These are phyloP conservation scores for Tadarida brasiliensis DNA, from an alignment of 2,797 vertebrate genomes.

Conservation along the genomic window DNA sequence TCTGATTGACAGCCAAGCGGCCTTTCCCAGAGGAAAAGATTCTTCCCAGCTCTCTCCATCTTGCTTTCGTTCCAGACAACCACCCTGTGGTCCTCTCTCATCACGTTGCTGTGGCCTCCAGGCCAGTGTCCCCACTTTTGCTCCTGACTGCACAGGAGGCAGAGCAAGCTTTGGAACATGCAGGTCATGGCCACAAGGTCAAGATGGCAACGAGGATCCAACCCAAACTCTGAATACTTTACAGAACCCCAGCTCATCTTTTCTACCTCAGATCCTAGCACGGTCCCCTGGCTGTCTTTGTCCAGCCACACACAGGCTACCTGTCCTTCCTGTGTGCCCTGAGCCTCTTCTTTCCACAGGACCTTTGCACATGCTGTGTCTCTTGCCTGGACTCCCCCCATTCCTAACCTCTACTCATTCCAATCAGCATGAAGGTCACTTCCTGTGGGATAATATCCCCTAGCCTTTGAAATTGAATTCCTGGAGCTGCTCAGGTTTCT, in stretches of 20 bases:
- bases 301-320: not conserved
- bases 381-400: accelerated
- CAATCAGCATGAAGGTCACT: not conserved
- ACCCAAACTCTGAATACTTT: accelerated
- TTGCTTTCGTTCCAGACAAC: too few species aligned
- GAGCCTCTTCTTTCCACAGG: not conserved
- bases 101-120: too few species aligned
- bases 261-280: accelerated
- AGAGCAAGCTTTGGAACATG: accelerated
- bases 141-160: not conserved
- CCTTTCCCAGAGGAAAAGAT: too few species aligned
- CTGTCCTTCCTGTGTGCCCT: too few species aligned
- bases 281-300: accelerated
- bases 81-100: too few species aligned
- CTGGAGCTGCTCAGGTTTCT: constrained; percentile 4
- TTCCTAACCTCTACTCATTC: not conserved
- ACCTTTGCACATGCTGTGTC: accelerated
- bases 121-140: too few species aligned
- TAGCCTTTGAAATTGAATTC: not conserved
- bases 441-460: not conserved
- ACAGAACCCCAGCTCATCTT: accelerated
- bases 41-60: too few species aligned
- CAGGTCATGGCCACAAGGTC: not conserved
- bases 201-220: not conserved
- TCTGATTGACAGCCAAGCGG: too few species aligned